These are phyloP conservation scores for Oreotrochilus melanogaster DNA, from an alignment of 2,113 vertebrate genomes.

Conservation along the genomic window DNA sequence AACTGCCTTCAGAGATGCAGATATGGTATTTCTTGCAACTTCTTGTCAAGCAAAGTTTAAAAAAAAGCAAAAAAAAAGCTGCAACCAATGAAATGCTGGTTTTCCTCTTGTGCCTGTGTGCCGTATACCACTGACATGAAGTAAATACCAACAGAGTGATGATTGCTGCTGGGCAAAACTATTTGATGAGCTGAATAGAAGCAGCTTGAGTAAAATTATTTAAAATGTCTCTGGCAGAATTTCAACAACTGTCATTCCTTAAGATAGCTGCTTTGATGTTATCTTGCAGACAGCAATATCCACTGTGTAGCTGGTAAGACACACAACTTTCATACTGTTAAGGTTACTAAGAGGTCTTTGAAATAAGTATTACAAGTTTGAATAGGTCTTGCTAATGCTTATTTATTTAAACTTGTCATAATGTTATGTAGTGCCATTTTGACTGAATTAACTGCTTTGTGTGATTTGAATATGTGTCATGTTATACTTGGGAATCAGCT, in stretches of 20 bases:
- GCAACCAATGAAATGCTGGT: neutral
- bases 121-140: neutral
- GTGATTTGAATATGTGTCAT: neutral
- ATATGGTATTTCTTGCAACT: neutral
- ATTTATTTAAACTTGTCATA: neutral
- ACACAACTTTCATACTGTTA: fast-evolving
- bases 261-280: neutral
- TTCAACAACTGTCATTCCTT: neutral
- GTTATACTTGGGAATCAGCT: neutral
- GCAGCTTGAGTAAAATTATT: neutral
- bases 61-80: neutral
- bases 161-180: neutral
- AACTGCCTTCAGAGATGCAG: neutral
- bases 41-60: neutral
- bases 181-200: neutral
- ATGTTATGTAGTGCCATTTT: neutral
- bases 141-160: neutral
- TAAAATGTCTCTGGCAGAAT: neutral
- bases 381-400: neutral
- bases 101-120: neutral
- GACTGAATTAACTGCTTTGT: neutral
- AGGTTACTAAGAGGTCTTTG: neutral
- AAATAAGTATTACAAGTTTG: neutral
- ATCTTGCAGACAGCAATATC: neutral
- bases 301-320: neutral